Base-by-base conservation (phyloP, 2,888 invertebrate species). In the Tipula helvola region DNA sequence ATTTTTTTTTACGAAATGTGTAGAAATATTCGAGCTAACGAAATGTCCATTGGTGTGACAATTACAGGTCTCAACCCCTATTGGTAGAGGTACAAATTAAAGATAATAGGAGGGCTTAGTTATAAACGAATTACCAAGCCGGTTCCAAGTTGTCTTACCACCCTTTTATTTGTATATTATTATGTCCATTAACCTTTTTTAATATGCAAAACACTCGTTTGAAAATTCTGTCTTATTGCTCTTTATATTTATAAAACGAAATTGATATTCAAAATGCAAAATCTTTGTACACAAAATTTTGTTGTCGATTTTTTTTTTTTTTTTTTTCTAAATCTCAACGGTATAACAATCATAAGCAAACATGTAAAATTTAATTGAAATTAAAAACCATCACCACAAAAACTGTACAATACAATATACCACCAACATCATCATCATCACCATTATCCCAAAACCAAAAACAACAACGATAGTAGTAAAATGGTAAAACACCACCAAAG, bases 361-460 rank as follows among this genome's bases (percentile, higher is more conserved):
- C 71, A 71, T 71, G 71, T 71, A 71, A 71, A 71, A 71, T 71
- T 71, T 71, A 71, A 71, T 71, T 71, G 71, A 71, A 71, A 71
- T 71, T 71, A 71, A 71, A 71, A 71, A 71, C 28, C 71, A 71
- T 28, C 28, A 71, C 71, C 71, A 71, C 71, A 71, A 71, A 71
- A 28, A 10, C 71, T 28, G 16, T 13, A 71, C 71, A 8, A 71
- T 3, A 71, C 71, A 71, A 10, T 12, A 28, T 13, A 71, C 71
- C 71, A 71, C 28, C 28, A 71, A 28, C 71, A 71, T 10, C 28
- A 39, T 39, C 39, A 39, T 39, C 39, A 39, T 39, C 71, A 71
- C 28, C 28, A 71, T 71, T 71, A 28, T 71, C 52, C 52, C n/a
- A 71, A 71, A 8, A 57, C 7, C 28, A 71, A 71, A 1, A 44